Conservation (phyloP, 2,888 invertebrate genomes). For the Gerris lacustris region DNA sequence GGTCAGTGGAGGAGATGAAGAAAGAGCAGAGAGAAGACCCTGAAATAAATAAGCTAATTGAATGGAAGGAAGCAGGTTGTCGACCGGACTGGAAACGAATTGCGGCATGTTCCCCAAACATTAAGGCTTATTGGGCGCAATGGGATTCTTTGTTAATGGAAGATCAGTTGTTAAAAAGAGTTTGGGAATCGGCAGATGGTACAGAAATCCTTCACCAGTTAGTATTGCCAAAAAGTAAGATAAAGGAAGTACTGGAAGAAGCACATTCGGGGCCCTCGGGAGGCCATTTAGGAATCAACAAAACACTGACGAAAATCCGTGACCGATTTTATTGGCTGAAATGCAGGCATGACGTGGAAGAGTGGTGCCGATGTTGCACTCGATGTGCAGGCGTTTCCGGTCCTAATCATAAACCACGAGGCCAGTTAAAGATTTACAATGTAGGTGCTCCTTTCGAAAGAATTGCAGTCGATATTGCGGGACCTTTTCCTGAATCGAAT, state of each 20-base stretch:
- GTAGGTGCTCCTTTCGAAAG: conserved; percentile 26
- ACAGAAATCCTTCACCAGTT: conserved; percentile 21
- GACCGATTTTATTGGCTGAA: conserved; percentile 30
- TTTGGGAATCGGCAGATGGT: conserved; percentile 14
- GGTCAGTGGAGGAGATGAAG: not conserved
- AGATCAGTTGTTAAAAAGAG: conserved; percentile 19
- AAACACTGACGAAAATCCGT: conserved; percentile 28
- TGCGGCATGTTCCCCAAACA: not conserved
- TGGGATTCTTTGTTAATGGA: conserved; percentile 24
- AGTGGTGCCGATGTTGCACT: conserved; percentile 28
- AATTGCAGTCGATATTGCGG: conserved; percentile 28
- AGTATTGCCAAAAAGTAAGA: conserved; percentile 21
- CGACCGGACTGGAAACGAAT: not conserved
- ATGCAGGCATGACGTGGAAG: conserved; percentile 23
- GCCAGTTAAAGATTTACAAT: conserved; percentile 27
- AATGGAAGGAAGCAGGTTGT: not conserved
- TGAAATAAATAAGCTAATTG: not conserved
- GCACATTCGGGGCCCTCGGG: conserved; percentile 28
- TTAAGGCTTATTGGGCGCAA: conserved; percentile 3
- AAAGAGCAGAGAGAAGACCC: conserved; percentile 6
- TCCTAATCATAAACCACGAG: conserved; percentile 17
- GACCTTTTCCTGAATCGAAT: conserved; percentile 26
- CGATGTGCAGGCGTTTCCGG: conserved; percentile 25
- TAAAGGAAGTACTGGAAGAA: conserved; percentile 23
- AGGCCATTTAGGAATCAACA: conserved; percentile 31